Evolutionary conservation across 92 coral and sea anemone species (phyloP).

Genomic region (Isaurus tuberculatus): DNA sequence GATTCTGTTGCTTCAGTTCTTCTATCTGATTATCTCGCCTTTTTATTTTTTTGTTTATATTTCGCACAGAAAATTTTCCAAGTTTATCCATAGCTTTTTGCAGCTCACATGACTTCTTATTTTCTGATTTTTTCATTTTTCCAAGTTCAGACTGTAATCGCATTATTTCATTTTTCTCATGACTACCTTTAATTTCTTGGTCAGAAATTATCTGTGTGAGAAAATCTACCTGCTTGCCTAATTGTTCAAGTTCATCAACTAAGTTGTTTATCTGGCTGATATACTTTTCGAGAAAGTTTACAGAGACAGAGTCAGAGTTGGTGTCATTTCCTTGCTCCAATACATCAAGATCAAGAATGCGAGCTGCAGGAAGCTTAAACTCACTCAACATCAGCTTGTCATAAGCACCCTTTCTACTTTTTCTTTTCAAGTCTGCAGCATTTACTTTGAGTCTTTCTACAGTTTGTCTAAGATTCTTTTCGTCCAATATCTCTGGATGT

Average conservation of each 20-base stretch:
- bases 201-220: neutral
- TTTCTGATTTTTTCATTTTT: neutral
- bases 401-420: slow-evolving; percentile 1
- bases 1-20: slow-evolving; percentile 4
- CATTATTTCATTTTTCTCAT: neutral
- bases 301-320: neutral
- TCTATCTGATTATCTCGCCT: slow-evolving; percentile 9
- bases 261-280: neutral
- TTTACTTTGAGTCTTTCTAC: slow-evolving; percentile 13
- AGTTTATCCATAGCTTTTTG: neutral
- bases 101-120: neutral
- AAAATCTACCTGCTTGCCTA: slow-evolving; percentile 4
- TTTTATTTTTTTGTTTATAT: neutral
- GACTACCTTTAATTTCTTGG: neutral
- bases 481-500: slow-evolving; percentile 5
- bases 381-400: neutral
- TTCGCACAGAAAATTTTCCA: neutral
- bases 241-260: slow-evolving; percentile 24
- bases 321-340: neutral
- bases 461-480: slow-evolving; percentile 7
- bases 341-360: neutral
- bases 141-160: slow-evolving; percentile 8
- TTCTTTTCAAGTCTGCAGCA: slow-evolving; percentile 7
- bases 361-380: slow-evolving; percentile 18
- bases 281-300: neutral